Percentiles rank a stretch among this genome's conserved stretches.
These are phyloP conservation scores for Notoglanidium macrostoma DNA, from an alignment of 2,797 vertebrate genomes.

Conservation along the genomic window DNA sequence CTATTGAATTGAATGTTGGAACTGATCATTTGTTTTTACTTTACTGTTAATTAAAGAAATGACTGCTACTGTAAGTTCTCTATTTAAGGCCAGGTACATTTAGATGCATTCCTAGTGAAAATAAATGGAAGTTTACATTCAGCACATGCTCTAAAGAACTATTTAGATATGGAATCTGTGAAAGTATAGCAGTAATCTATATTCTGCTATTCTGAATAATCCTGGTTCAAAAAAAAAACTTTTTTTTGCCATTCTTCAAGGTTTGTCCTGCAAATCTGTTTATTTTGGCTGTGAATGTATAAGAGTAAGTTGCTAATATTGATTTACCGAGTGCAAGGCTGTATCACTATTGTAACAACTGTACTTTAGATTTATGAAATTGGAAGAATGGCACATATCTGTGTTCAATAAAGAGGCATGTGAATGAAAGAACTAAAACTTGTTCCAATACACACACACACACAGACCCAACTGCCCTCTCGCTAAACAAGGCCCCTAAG, in stretches of 20 bases:
- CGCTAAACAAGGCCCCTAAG: conserved; percentile 24
- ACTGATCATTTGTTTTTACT: not conserved
- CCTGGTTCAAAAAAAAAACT: not conserved
- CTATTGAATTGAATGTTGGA: not conserved
- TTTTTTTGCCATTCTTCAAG: not conserved
- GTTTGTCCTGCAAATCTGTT: not conserved
- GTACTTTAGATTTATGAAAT: not conserved
- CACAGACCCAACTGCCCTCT: not conserved
- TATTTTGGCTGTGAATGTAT: not conserved
- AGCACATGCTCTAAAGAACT: not conserved
- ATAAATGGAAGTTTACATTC: not conserved
- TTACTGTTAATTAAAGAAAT: not conserved
- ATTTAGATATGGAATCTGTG: not conserved
- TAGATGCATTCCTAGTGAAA: not conserved
- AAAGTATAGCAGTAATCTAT: not conserved
- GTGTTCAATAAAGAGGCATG: conserved; percentile 11
- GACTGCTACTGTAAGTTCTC: not conserved
- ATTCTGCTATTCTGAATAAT: not conserved
- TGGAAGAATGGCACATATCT: not conserved
- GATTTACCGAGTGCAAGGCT: not conserved
- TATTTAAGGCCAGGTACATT: not conserved
- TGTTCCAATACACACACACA: not conserved
- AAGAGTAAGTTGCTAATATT: not conserved
- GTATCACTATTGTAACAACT: not conserved
- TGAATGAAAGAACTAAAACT: not conserved